Percentiles rank a stretch among this genome's conserved stretches.
These are phyloP conservation scores for Pseudochaenichthys georgianus DNA, from an alignment of 2,797 vertebrate species.

Conservation along the genomic window DNA sequence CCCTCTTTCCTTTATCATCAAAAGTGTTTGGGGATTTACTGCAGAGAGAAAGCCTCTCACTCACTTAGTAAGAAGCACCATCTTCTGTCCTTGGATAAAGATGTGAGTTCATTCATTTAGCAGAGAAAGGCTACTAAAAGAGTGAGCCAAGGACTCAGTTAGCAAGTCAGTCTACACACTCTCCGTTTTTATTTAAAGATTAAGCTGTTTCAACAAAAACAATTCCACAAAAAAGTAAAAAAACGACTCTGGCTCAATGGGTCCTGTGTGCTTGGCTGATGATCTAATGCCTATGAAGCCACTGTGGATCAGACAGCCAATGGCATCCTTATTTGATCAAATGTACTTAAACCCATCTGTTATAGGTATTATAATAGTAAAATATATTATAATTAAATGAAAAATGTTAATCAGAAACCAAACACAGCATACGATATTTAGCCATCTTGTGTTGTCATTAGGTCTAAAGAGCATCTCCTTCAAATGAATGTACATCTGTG, in stretches of 20 bases:
- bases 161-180: background rate
- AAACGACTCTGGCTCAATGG: background rate
- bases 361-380: background rate
- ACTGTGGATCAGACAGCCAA: conserved; percentile 17
- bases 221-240: background rate
- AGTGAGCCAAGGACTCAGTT: background rate
- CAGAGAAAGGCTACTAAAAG: background rate
- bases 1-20: conserved; percentile 17
- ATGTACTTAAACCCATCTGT: background rate
- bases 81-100: conserved; percentile 2
- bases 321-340: background rate
- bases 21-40: conserved; percentile 13
- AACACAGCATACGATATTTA: background rate
- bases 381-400: background rate
- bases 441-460: background rate
- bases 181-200: background rate
- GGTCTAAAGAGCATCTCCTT: conserved; percentile 4
- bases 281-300: conserved; percentile 21
- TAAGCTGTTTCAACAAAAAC: conserved; percentile 10
- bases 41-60: background rate
- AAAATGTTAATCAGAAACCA: background rate
- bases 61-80: background rate
- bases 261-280: background rate
- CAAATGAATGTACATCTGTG: conserved; percentile 1
- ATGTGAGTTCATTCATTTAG: background rate